Evolutionary conservation across 64 coral and sea anemone species (phyloP), one percentile per base, ranked within the genome.

Genomic region (Stichodactyla mertensii): DNA sequence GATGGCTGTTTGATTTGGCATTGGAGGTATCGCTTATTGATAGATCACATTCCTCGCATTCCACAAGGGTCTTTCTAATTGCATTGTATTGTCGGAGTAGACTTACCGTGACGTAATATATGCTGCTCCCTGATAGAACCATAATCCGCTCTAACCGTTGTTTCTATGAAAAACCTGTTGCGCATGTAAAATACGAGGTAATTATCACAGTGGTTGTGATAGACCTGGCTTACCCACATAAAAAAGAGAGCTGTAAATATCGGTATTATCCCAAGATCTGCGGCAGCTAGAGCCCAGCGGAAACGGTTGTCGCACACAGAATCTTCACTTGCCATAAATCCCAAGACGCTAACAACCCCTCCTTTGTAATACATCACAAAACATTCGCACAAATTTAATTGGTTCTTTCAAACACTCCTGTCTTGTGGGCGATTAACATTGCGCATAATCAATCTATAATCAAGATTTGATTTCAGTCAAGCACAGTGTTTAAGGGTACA

Each of bases 371-470:
- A 52, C 77, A 79, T 81, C 78, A 81, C 78, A 81, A 55, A 81
- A 54, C 78, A 81, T 53, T 81, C 78, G 78, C 78, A 51, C 78
- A 81, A 52, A 81, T 81, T 45, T 81, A 81, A 81, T 81, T 81
- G 78, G 78, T 51, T 81, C 51, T 53, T 81, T 55, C 78, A 9
- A 81, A 81, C 78, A 81, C 31, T 81, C 78, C 78, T 81, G 78
- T 81, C 78, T 81, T 81, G 78, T 81, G 78, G 78, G 78, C 78
- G 78, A 81, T 81, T 81, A 55, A 81, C 51, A 55, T 81, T 81
- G 78, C 78, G 7, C 78, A 81, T 81, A 81, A 81, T 81, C 78
- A 80, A n/a, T n/a, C 78, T 28, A 15, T 54, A 81, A 81, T 81
- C 78, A 81, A 81, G 52, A 11, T 55, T 53, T 81, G 51, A 81